Evolutionary conservation across 2,888 invertebrate species (phyloP), one percentile per base, ranked within the genome.

Genomic region (Volucella inflata): DNA sequence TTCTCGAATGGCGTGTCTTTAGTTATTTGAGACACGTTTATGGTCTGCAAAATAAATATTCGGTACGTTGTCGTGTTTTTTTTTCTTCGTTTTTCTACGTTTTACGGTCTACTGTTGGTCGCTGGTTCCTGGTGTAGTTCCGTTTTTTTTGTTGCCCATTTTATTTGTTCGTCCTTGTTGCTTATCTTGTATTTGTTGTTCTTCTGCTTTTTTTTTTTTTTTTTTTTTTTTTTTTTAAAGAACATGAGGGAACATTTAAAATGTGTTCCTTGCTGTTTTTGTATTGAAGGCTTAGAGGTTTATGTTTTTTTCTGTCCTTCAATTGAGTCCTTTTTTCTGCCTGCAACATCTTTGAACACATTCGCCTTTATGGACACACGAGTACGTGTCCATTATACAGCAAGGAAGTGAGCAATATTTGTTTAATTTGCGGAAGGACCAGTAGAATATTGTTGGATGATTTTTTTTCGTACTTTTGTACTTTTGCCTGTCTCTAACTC

Each of bases 1-100:
- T 75, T 30, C 70, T 51, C 62, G 65, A 48, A 55, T 65, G 70
- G 80, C 60, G 78, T 77, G 55, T 76, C 76, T 72, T 80, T 81
- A 85, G 80, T 64, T 85, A 85, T 85, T 80, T 85, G 71, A 85
- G 77, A 77, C 85, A 85, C 85, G 85, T 85, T 81, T 72, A 77
- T 46, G 85, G 80, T 85, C 81, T 80, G 81, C 68, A 81, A 85
- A 81, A 81, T 85, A 85, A 85, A 85, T 85, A 85, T 77, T 85
- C 71, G 75, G 71, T 68, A 74, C 44, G 71, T 53, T 48, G 50
- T 40, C 21, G 48, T 14, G n/a, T 44, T 17, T 9, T 38, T 36
- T 53, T 62, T 46, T 44, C 12, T 17, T 62, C 40, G 38, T 51
- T 44, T 16, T n/a, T 55, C 44, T 36, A 48, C 65, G 57, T 14